Conservation (phyloP, 2,113 vertebrate genomes). For the Oreocharis arfaki region DNA sequence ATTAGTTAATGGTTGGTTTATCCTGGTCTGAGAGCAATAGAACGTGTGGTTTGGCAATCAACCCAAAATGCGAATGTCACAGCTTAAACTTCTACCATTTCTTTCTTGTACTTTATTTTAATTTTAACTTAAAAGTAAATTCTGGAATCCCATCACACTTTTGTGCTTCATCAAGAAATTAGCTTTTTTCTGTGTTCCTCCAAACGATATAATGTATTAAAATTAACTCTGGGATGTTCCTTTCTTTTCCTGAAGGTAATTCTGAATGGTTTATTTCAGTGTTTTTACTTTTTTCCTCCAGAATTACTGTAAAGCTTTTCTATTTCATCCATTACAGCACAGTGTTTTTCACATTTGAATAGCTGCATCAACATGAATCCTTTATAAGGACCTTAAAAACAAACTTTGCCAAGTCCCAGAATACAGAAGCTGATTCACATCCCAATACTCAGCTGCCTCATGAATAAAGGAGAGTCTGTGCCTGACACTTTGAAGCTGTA, state of each 20-base stretch:
- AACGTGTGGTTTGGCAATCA: conserved; percentile 62
- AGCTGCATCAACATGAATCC: conserved; percentile 82
- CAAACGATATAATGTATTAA: conserved; percentile 12
- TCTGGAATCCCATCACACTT: conserved; percentile 16
- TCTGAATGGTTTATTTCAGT: conserved; percentile 72
- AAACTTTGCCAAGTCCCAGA: conserved; percentile 82
- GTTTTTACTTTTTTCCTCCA: conserved; percentile 71
- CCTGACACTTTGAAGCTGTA: conserved; percentile 80
- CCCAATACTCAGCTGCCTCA: conserved; percentile 77
- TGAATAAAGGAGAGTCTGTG: conserved; percentile 84
- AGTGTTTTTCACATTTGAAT: conserved; percentile 82
- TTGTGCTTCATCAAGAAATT: conserved; percentile 35
- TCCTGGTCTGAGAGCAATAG: conserved; percentile 67
- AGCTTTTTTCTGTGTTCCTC: background rate
- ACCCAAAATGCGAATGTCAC: conserved; percentile 33
- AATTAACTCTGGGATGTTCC: conserved; percentile 52
- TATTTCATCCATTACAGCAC: conserved; percentile 75
- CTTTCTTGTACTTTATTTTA: conserved; percentile 37
- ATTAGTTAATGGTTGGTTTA: conserved; percentile 67
- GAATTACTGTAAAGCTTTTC: conserved; percentile 81
- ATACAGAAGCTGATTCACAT: conserved; percentile 84
- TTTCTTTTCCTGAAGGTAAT: conserved; percentile 67
- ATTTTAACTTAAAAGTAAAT: conserved; percentile 53
- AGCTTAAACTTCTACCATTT: conserved; percentile 46
- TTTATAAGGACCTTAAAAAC: conserved; percentile 81